Percentiles rank a stretch among this genome's conserved stretches.
Evolutionary conservation across 2,113 vertebrate genomes (phyloP).

Genomic region (Elaphurus davidianus): DNA sequence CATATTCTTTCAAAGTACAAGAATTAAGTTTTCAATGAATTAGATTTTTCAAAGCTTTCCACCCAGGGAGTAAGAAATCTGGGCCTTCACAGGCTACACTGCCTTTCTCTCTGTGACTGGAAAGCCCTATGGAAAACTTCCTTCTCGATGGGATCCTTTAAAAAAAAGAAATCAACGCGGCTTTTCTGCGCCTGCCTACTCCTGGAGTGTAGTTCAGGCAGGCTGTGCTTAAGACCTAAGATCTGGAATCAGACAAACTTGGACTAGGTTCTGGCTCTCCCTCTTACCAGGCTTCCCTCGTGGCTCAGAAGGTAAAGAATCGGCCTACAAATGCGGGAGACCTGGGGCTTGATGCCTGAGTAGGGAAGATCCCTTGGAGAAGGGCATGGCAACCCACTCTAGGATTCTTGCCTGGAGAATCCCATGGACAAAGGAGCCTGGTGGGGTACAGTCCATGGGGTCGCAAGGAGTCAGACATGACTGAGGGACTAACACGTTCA

Average conservation of each 20-base stretch:
- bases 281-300: not conserved
- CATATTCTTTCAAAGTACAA: not conserved
- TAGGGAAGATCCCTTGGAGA: not conserved
- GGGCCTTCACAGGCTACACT: not conserved
- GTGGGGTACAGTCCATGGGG: not conserved
- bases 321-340: not conserved
- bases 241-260: not conserved
- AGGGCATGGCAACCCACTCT: not conserved
- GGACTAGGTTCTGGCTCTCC: not conserved
- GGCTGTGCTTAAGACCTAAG: not conserved
- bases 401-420: not conserved
- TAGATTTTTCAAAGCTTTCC: not conserved
- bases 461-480: not conserved
- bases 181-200: not conserved
- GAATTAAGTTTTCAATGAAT: not conserved
- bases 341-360: not conserved
- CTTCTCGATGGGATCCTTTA: not conserved
- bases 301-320: not conserved
- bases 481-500: not conserved
- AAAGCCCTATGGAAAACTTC: not conserved
- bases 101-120: not conserved
- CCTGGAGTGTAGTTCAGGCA: not conserved
- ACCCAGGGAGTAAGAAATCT: not conserved
- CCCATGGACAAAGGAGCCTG: not conserved
- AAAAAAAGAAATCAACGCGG: not conserved